phyloP scores from a whole-genome alignment of 2,888 invertebrate genomes.

The Galeruca laticollis region DNA sequence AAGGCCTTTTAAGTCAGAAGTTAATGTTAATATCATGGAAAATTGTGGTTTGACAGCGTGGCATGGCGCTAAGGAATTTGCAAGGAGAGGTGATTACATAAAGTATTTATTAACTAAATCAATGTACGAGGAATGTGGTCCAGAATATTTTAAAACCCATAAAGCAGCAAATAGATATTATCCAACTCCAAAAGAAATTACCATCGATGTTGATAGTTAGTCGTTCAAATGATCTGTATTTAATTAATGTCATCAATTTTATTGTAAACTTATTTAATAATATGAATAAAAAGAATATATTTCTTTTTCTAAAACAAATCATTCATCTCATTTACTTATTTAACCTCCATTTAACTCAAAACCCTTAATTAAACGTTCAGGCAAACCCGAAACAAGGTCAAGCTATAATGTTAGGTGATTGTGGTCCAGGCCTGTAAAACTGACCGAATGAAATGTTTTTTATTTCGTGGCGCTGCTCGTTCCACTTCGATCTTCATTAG shows the following conservation, averaged over 20 bases:
- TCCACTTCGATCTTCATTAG: too few relatives aligned
- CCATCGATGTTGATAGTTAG: conserved; percentile 60
- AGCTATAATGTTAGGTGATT: too few relatives aligned
- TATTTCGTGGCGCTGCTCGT: too few relatives aligned
- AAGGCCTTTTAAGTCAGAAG: conserved; percentile 87
- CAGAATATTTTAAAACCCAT: conserved; percentile 87
- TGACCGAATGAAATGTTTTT: too few relatives aligned
- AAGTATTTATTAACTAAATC: conserved; percentile 76
- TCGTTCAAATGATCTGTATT: neutral
- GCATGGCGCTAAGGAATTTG: conserved; percentile 86
- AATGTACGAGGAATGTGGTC: conserved; percentile 89
- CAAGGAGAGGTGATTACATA: conserved; percentile 72
- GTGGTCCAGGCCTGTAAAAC: too few relatives aligned
- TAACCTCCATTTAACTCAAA: too few relatives aligned
- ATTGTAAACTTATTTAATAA: too few relatives aligned
- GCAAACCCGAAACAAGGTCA: too few relatives aligned
- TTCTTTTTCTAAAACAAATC: too few relatives aligned
- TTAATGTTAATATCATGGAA: conserved; percentile 76
- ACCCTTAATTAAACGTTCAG: too few relatives aligned
- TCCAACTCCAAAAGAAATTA: conserved; percentile 72
- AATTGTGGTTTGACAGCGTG: conserved; percentile 84
- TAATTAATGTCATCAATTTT: neutral
- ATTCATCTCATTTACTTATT: too few relatives aligned
- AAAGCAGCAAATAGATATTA: conserved; percentile 81
- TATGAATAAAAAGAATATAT: too few relatives aligned